A percentile compares a stretch with the other conserved stretches of the same genome.
Evolutionary conservation across 92 coral and sea anemone species (phyloP).

Genomic region (Zoanthus gigantus): DNA sequence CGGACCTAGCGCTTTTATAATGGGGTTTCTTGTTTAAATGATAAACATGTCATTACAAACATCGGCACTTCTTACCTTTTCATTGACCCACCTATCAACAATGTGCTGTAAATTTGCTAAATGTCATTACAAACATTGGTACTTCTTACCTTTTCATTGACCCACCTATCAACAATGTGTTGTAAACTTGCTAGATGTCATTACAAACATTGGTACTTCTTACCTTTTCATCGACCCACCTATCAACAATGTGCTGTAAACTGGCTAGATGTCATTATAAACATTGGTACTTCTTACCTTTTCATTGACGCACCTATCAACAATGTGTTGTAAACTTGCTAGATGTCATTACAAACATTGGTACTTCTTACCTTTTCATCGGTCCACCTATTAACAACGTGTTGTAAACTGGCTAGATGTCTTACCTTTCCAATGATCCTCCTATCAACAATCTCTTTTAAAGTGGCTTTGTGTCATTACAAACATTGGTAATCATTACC

Average conservation of each 20-base stretch:
- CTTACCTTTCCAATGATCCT: slow-evolving; percentile 93
- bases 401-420: slow-evolving; percentile 83
- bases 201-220: too few species aligned
- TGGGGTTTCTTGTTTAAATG: too few species aligned
- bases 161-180: too few species aligned
- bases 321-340: not conserved
- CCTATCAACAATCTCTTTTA: slow-evolving; percentile 88
- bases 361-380: slow-evolving; percentile 75
- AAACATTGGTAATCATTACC: slow-evolving; percentile 44
- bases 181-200: not conserved
- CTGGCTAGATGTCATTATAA: not conserved
- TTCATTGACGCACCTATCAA: not conserved
- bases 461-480: slow-evolving; percentile 64
- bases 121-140: too few species aligned
- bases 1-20: too few species aligned
- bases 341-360: not conserved
- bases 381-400: slow-evolving; percentile 90
- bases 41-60: too few species aligned
- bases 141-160: too few species aligned
- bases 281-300: too few species aligned
- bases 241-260: not conserved
- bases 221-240: too few species aligned
- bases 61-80: too few species aligned
- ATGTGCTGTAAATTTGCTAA: not conserved
- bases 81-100: not conserved